Evolutionary conservation across 2,113 vertebrate genomes (phyloP).

Genomic region (Dipodomys merriami): DNA sequence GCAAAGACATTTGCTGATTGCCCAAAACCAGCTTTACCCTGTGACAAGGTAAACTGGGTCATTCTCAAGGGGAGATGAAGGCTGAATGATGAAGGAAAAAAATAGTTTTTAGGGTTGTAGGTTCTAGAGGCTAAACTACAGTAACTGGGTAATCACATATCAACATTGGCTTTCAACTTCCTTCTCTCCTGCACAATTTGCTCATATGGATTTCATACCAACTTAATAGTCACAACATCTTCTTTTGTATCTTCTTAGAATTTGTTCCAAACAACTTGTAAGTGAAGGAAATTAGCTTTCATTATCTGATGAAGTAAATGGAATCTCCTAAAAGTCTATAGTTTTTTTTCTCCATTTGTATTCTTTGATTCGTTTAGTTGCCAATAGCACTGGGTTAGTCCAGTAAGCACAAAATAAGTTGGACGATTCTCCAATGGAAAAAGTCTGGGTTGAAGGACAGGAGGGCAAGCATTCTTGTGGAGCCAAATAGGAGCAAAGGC

Average conservation of each 20-base stretch:
- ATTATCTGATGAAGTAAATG: background rate
- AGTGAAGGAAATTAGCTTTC: background rate
- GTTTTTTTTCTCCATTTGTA: background rate
- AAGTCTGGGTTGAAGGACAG: too few species aligned
- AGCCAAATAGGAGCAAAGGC: background rate
- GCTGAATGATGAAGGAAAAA: conserved; percentile 33
- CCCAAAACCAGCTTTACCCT: conserved; percentile 56
- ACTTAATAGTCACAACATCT: background rate
- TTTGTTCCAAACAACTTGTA: background rate
- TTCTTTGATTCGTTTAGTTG: background rate
- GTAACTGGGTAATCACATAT: conserved; percentile 14
- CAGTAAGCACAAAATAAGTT: background rate
- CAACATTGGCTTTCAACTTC: conserved; percentile 6
- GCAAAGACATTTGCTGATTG: conserved; percentile 71
- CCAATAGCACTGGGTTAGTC: background rate
- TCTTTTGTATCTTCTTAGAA: conserved; percentile 33
- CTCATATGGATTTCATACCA: background rate
- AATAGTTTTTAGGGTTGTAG: background rate
- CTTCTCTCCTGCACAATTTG: background rate
- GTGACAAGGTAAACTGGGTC: conserved; percentile 63
- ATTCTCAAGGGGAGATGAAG: conserved; percentile 74
- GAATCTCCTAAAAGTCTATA: background rate
- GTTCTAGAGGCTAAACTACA: background rate
- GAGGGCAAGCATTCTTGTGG: background rate
- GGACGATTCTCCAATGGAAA: background rate